Evolutionary conservation across 2,888 invertebrate species (phyloP), one percentile per base, ranked within the genome.

Genomic region (Rotaria socialis): DNA sequence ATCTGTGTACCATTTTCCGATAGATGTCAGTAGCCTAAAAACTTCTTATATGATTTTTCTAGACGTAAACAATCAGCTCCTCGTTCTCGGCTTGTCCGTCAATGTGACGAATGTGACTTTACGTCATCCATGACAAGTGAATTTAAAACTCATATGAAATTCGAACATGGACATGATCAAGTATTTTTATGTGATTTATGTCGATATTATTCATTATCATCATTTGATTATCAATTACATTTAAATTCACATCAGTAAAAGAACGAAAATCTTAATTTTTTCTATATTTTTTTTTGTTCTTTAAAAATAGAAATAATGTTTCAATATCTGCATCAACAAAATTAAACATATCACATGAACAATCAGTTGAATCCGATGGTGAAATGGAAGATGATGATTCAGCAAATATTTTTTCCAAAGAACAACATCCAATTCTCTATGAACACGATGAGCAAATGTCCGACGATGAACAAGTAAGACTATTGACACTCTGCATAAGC

Each of bases 161-260:
- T 85, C 35, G 86, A 86, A 43, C 86, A 86, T 41, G 56, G 41
- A 50, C 41, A 85, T 27, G 86, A 86, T 35, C 75, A 86, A 60
- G 55, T 86, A 50, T 86, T 85, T 84, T 50, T 85, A 47, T 86
- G 86, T 84, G 86, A 86, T 84, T 41, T 85, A 55, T 86, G 86
- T 60, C 85, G 80, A 50, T 85, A 85, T 85, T 86, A 60, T 56
- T 85, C 85, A 24, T 41, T 85, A 41, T 86, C 86, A n/a, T 41
- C 85, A 35, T 85, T 47, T 85, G 86, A 86, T n/a, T 86, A 85
- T 85, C 86, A 86, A 56, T 75, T 86, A 55, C 86, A 86, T 47
- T 75, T 85, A 47, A 85, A 86, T n/a, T 27, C 55, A 24, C 86
- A 86, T 58, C 35, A 85, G 43, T 80, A 47, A 47, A 47, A 80